These are phyloP conservation scores for Hylomyscus alleni DNA, from an alignment of 2,797 vertebrate species.

Conservation along the genomic window DNA sequence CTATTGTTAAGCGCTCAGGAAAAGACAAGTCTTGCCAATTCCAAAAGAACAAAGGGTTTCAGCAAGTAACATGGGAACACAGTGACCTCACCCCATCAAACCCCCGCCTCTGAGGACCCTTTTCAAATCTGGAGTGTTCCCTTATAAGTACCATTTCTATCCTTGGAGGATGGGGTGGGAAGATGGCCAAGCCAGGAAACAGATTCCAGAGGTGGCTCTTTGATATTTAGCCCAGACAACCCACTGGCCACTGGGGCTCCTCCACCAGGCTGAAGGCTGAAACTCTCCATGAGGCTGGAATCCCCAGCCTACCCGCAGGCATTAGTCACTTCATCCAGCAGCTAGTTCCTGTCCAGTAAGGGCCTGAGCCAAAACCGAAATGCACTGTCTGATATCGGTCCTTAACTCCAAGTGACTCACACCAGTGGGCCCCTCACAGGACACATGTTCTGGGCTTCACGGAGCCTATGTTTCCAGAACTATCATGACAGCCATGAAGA, in stretches of 20 bases:
- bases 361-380: neutral
- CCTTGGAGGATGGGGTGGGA: neutral
- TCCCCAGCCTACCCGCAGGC: neutral
- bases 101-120: constrained; percentile 15
- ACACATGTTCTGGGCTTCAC: neutral
- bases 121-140: constrained; percentile 19
- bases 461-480: neutral
- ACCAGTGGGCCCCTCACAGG: neutral
- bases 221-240: constrained; percentile 72
- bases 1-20: constrained; percentile 50
- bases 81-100: constrained; percentile 63
- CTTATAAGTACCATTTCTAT: constrained; percentile 63
- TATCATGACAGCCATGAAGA: neutral
- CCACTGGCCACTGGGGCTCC: neutral
- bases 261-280: constrained; percentile 22
- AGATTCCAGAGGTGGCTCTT: constrained; percentile 67
- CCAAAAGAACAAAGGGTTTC: constrained; percentile 75
- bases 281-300: neutral
- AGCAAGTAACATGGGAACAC: constrained; percentile 59
- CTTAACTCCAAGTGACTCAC: neutral
- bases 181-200: constrained; percentile 64
- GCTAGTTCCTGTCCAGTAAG: neutral
- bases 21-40: constrained; percentile 72
- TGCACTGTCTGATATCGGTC: neutral
- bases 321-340: constrained; percentile 18